These are phyloP conservation scores for Morpho achilles DNA, from an alignment of 2,888 invertebrate genomes.

Conservation along the genomic window DNA sequence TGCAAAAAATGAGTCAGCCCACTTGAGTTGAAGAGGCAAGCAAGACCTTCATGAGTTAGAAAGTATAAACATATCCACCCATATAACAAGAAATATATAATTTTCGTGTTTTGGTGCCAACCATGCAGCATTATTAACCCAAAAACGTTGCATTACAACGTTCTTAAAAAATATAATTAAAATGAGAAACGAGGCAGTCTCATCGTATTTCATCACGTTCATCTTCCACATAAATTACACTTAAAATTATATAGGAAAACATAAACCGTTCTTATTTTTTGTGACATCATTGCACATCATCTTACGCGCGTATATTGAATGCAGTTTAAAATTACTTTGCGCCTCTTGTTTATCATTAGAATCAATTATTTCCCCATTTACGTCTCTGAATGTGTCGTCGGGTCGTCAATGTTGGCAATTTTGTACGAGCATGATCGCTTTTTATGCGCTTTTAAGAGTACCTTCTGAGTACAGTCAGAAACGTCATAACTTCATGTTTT, in stretches of 20 bases:
- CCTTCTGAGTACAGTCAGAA: slow-evolving; percentile 24
- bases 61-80: too few species aligned
- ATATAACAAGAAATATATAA: too few species aligned
- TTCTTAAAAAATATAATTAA: slow-evolving; percentile 9
- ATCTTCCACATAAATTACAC: slow-evolving; percentile 15
- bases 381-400: slow-evolving; percentile 39
- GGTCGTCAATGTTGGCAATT: slow-evolving; percentile 50
- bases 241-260: slow-evolving; percentile 33
- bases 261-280: slow-evolving; percentile 52
- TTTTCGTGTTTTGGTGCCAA: too few species aligned
- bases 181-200: slow-evolving; percentile 7
- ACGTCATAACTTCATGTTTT: neutral
- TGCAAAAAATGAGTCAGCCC: too few species aligned
- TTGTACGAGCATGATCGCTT: slow-evolving; percentile 50
- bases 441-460: slow-evolving; percentile 48
- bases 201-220: slow-evolving; percentile 8
- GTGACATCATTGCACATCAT: slow-evolving; percentile 44
- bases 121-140: neutral
- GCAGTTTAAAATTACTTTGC: slow-evolving; percentile 55
- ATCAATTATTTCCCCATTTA: slow-evolving; percentile 61
- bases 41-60: too few species aligned
- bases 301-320: slow-evolving; percentile 39
- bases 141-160: neutral
- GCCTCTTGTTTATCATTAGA: slow-evolving; percentile 53
- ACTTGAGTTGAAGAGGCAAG: too few species aligned